Conservation (phyloP, 2,113 vertebrate species). For the Sander lucioperca region DNA sequence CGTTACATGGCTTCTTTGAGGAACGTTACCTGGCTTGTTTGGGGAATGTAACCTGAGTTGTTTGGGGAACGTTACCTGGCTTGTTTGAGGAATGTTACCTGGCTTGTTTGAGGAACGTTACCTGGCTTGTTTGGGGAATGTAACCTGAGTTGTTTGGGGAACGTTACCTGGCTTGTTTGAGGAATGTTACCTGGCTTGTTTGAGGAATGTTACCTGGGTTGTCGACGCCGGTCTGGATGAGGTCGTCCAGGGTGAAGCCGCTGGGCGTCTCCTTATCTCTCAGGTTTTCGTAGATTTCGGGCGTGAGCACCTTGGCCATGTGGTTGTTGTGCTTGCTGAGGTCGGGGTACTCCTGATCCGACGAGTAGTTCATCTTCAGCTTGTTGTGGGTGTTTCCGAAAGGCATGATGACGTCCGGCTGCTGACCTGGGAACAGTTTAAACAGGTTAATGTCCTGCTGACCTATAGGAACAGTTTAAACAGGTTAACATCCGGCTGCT, state of each 20-base stretch:
- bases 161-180: slow-evolving; percentile 67
- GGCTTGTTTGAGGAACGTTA: not conserved
- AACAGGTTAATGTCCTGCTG: too few relatives aligned
- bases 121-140: not conserved
- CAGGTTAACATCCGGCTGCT: too few relatives aligned
- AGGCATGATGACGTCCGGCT: slow-evolving; percentile 88
- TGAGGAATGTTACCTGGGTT: slow-evolving; percentile 88
- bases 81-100: too few relatives aligned
- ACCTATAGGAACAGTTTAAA: not conserved
- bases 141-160: too few relatives aligned
- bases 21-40: not conserved
- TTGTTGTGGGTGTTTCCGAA: slow-evolving; percentile 95
- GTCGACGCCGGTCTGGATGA: slow-evolving; percentile 94
- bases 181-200: not conserved
- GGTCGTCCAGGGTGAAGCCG: slow-evolving; percentile 92
- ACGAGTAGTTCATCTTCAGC: slow-evolving; percentile 88
- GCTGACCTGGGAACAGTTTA: slow-evolving; percentile 53
- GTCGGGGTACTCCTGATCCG: slow-evolving; percentile 92
- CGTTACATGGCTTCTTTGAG: too few relatives aligned
- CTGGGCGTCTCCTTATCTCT: slow-evolving; percentile 90
- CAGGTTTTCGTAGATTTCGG: slow-evolving; percentile 89
- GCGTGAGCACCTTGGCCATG: slow-evolving; percentile 94
- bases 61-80: too few relatives aligned
- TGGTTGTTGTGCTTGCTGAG: slow-evolving; percentile 95
- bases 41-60: slow-evolving; percentile 74